Conservation (phyloP, 2,888 invertebrate genomes). For the Pheosia tremula region DNA sequence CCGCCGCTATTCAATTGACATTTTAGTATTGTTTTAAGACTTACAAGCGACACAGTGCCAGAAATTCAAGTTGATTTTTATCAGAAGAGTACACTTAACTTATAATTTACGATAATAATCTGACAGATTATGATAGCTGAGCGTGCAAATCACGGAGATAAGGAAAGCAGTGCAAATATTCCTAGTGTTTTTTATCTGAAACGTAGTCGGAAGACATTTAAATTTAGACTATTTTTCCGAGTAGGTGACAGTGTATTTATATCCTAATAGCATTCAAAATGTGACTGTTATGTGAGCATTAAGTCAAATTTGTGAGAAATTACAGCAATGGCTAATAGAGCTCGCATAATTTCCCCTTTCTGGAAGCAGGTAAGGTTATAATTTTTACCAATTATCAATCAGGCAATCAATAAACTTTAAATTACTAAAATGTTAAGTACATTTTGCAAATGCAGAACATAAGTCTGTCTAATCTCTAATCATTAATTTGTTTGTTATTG, state of each 20-base stretch:
- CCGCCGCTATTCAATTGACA: no score
- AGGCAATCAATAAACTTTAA: no score
- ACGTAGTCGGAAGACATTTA: background rate
- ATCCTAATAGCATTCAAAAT: background rate
- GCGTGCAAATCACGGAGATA: background rate
- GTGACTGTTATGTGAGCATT: background rate
- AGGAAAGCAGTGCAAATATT: no score
- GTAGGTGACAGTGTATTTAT: background rate
- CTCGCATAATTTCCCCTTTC: slow-evolving; percentile 21
- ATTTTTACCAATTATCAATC: background rate
- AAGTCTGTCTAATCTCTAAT: no score
- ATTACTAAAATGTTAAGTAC: no score
- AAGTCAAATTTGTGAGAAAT: background rate
- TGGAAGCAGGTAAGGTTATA: slow-evolving; percentile 23
- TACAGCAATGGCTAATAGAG: slow-evolving; percentile 13
- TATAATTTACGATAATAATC: background rate
- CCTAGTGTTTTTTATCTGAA: background rate
- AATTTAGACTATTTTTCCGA: background rate
- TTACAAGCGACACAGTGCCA: background rate
- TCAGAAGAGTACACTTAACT: background rate
- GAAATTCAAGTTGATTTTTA: background rate
- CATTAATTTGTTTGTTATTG: background rate
- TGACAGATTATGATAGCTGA: background rate
- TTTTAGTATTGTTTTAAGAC: background rate
- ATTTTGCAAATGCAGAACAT: no score